phyloP scores from a whole-genome alignment of 2,888 invertebrate species.

The Arctia plantaginis region DNA sequence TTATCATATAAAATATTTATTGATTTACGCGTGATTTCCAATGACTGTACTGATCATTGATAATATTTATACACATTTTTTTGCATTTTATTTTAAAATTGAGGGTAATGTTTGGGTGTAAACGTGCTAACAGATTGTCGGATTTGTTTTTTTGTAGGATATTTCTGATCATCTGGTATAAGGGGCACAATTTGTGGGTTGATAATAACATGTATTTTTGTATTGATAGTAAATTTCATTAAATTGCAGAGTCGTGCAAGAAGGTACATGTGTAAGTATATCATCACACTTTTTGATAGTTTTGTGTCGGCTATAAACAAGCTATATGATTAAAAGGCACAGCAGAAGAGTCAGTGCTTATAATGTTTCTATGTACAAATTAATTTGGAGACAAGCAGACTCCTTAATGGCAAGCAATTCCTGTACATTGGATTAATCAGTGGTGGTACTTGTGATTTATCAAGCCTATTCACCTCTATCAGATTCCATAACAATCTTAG shows the following conservation, averaged over 20 bases:
- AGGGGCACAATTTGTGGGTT: conserved; percentile 12
- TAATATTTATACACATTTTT: conserved; percentile 21
- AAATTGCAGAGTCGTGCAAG: conserved; percentile 5
- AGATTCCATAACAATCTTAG: too few species aligned
- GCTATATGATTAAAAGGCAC: too few species aligned
- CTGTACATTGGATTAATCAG: too few species aligned
- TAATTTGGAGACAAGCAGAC: too few species aligned
- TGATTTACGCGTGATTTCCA: conserved; percentile 61
- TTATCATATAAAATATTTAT: conserved; percentile 59
- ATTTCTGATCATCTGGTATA: conserved; percentile 3
- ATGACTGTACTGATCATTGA: conserved; percentile 35
- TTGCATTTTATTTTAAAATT: conserved; percentile 18
- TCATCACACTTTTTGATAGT: too few species aligned
- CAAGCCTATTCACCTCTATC: too few species aligned
- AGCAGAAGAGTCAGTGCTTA: too few species aligned
- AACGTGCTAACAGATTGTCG: conserved; percentile 38
- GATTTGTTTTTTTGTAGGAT: conserved; percentile 23
- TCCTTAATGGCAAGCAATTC: too few species aligned
- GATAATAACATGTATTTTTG: conserved; percentile 1
- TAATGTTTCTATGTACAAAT: too few species aligned
- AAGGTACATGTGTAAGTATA: not conserved
- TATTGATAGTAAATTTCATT: conserved; percentile 6
- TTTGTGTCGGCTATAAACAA: too few species aligned
- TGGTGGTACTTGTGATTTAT: too few species aligned
- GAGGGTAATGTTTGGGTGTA: conserved; percentile 20